Evolutionary conservation across 2,888 invertebrate genomes (phyloP).

Genomic region (Sesia bembeciformis): DNA sequence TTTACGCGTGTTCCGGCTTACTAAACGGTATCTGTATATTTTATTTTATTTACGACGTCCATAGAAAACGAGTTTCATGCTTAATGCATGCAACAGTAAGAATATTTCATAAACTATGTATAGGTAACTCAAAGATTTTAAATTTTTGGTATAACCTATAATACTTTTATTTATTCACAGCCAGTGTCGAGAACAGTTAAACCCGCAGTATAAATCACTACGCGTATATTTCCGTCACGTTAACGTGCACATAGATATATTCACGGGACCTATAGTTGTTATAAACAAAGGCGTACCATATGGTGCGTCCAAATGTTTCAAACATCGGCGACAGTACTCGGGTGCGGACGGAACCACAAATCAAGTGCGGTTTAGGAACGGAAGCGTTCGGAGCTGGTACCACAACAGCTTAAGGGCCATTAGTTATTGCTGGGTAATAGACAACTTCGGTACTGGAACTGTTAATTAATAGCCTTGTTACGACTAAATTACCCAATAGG

Average conservation of each 20-base stretch:
- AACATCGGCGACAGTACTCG: slow-evolving; percentile 41
- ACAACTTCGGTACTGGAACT: neutral
- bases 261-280: neutral
- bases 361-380: slow-evolving; percentile 63
- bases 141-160: too few species aligned
- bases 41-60: neutral
- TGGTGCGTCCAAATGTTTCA: slow-evolving; percentile 49
- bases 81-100: too few species aligned
- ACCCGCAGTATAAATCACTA: too few species aligned
- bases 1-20: neutral
- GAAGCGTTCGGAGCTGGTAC: slow-evolving; percentile 48
- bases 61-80: neutral
- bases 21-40: neutral
- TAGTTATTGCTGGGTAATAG: slow-evolving; percentile 37
- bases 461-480: neutral
- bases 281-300: slow-evolving; percentile 27
- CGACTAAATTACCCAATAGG: slow-evolving; percentile 20
- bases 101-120: too few species aligned
- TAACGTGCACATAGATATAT: too few species aligned
- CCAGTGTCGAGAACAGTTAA: too few species aligned
- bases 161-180: too few species aligned
- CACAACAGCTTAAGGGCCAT: slow-evolving; percentile 51
- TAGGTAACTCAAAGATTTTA: too few species aligned
- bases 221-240: too few species aligned
- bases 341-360: slow-evolving; percentile 64